Evolutionary conservation across 1,140 invertebrate species (phyloP).

Genomic region (Ceratina australensis): DNA sequence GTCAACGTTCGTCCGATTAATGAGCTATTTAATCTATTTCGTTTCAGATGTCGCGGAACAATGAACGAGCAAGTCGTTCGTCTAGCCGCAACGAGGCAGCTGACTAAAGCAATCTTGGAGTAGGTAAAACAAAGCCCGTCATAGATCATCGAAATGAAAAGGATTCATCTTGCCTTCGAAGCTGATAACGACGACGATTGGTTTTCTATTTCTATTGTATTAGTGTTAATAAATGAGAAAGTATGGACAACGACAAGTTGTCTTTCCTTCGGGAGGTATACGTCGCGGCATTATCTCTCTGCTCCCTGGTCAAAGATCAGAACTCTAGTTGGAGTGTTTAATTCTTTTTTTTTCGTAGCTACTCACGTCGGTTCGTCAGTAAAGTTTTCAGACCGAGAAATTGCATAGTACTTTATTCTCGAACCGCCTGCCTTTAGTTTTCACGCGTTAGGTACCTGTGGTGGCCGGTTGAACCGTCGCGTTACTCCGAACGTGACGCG

Average conservation of each 20-base stretch:
- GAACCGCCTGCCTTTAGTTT: neutral
- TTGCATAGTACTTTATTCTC: neutral
- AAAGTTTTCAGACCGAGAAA: too few species aligned
- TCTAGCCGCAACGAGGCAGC: too few species aligned
- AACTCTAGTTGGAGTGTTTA: neutral
- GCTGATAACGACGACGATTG: neutral
- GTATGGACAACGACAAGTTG: neutral
- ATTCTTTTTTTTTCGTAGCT: too few species aligned
- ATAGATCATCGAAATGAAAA: too few species aligned
- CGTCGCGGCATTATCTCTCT: neutral
- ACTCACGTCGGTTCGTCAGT: too few species aligned
- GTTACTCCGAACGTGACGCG: constrained; percentile 2
- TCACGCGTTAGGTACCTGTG: neutral
- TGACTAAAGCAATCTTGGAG: too few species aligned
- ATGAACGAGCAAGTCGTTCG: too few species aligned
- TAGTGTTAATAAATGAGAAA: constrained; percentile 2
- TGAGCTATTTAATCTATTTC: neutral
- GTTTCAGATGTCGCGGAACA: constrained; percentile 14
- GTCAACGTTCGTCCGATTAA: constrained; percentile 15
- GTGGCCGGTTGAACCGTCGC: neutral
- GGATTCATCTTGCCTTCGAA: neutral
- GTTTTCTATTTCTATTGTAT: neutral
- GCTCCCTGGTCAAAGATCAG: neutral
- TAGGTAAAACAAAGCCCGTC: too few species aligned
- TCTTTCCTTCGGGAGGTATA: neutral